Evolutionary conservation across 2,113 vertebrate genomes (phyloP).

Genomic region (Eubucco bourcierii): DNA sequence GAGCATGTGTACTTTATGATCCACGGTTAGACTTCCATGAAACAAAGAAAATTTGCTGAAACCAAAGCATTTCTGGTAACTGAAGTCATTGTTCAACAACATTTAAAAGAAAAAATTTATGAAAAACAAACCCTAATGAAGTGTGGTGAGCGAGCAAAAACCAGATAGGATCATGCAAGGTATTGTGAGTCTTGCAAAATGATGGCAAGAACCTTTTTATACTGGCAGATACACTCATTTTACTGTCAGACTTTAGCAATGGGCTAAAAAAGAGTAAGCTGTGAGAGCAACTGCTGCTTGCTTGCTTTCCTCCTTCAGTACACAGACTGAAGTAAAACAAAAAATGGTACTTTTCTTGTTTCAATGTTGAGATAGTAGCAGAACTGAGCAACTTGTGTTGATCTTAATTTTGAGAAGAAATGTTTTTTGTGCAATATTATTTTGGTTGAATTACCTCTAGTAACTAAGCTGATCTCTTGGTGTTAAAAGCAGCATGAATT

Average conservation of each 20-base stretch:
- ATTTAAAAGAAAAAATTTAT: not conserved
- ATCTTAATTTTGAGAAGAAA: not conserved
- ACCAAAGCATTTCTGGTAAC: not conserved
- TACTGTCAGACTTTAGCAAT: not conserved
- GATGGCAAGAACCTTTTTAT: conserved; percentile 29
- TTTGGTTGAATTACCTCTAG: not conserved
- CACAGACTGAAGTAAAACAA: not conserved
- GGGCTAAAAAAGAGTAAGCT: not conserved
- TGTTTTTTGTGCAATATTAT: not conserved
- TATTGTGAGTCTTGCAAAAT: not conserved
- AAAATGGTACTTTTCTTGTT: not conserved
- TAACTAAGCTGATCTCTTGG: not conserved
- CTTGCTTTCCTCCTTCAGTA: not conserved
- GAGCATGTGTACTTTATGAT: not conserved
- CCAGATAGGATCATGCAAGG: not conserved
- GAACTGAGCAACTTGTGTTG: not conserved
- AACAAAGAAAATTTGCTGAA: not conserved
- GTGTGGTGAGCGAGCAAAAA: not conserved
- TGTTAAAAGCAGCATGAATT: not conserved
- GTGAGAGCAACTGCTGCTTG: not conserved
- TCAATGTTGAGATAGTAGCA: not conserved
- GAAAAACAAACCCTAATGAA: conserved; percentile 4
- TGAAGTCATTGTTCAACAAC: not conserved
- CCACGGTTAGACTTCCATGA: not conserved
- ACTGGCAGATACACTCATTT: not conserved